These are phyloP conservation scores for Psittacula cyanocephala DNA, from an alignment of 2,113 vertebrate genomes.

Conservation along the genomic window DNA sequence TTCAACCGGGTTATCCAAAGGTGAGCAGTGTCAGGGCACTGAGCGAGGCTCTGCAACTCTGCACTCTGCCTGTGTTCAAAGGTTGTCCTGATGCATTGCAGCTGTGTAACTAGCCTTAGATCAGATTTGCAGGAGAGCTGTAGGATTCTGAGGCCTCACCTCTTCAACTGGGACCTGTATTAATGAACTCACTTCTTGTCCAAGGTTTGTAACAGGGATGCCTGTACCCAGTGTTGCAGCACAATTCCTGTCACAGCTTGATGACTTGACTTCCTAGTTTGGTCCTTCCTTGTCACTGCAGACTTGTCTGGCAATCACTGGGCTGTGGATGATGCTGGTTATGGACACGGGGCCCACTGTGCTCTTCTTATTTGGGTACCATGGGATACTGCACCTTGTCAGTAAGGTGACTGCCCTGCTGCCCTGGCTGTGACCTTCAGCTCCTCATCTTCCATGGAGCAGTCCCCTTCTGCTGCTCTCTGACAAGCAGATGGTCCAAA, in stretches of 20 bases:
- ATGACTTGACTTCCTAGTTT: not conserved
- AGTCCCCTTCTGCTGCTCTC: not conserved
- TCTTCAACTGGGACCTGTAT: not conserved
- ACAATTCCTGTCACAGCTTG: not conserved
- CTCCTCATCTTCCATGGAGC: not conserved
- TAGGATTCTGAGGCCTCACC: accelerated
- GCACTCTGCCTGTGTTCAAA: not conserved
- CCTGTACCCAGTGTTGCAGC: not conserved
- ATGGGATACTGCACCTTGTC: not conserved
- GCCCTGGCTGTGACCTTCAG: not conserved
- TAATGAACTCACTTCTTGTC: not conserved
- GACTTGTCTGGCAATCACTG: not conserved
- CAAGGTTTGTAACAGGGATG: accelerated
- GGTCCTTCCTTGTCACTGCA: not conserved
- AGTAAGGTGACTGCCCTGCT: accelerated
- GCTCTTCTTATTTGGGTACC: not conserved
- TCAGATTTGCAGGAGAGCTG: not conserved
- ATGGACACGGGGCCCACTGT: not conserved
- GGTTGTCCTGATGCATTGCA: not conserved
- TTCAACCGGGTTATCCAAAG: not conserved
- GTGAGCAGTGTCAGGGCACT: not conserved
- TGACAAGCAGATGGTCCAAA: not conserved
- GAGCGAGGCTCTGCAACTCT: not conserved
- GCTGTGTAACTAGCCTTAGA: not conserved
- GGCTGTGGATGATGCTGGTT: not conserved